Evolutionary conservation across 2,797 vertebrate species (phyloP), one percentile per base, ranked within the genome.

Genomic region (Galaxias olidus): DNA sequence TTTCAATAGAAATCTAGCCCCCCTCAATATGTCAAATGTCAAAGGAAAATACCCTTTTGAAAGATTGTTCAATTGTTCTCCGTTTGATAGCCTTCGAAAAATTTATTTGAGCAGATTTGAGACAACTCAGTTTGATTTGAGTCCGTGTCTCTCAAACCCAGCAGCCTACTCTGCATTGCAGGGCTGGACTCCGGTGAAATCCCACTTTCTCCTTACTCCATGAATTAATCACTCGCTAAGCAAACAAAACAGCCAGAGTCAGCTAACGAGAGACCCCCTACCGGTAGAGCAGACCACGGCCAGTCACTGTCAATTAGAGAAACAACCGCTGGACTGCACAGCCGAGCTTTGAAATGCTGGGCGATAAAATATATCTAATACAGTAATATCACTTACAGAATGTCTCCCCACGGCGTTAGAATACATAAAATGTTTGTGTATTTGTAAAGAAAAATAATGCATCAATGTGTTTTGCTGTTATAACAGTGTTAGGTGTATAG

Each of bases 141-240:
- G 66, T 45, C 61, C 69, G 59, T 63, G 58, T 66, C 75, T 82
- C 77, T 59, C 44, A 54, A 75, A 68, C 53, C 87, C 82, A 83
- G 83, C 72, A 13, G 6, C 52, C 9, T 4, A 30, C 70, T 65
- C 64, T 73, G 30, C 30, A 30, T 30, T n/a, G 30, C 2, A 49
- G 81, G 76, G 81, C 77, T 63, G 60, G 40, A 40, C 12, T 43
- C 44, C 8, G 44, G 44, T 59, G n/a, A 66, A 81, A 74, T 85
- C 82, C 84, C 85, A 79, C 66, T 57, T 80, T 80, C 81, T 77
- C 79, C 64, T 71, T 52, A 51, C 81, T 71, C 82, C 81, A 86
- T 77, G 79, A 88, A 88, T 90, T 86, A 91, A 90, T 91, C 89
- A 88, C 87, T 83, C 81, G 79, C 82, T 86, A 86, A 88, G 88